Conservation (phyloP, 2,113 vertebrate genomes). For the Nettapus auritus region DNA sequence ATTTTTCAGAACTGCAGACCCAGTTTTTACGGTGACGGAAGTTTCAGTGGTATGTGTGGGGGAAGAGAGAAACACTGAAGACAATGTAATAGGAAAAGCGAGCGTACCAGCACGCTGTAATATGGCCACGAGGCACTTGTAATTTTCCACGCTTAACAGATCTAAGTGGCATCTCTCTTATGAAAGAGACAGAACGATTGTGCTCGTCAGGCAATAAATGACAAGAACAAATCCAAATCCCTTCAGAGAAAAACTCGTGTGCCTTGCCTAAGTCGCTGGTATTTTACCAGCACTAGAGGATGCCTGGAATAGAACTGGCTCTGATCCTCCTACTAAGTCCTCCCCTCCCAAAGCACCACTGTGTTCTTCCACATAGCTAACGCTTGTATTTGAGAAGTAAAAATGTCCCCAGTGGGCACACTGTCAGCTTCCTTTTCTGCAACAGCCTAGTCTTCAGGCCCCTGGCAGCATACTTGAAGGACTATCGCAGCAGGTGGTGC, state of each 20-base stretch:
- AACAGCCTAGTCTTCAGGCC: neutral
- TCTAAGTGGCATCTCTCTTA: neutral
- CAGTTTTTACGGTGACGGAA: neutral
- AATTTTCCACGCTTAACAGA: neutral
- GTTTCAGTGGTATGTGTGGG: neutral
- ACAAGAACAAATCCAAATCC: neutral
- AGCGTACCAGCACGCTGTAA: neutral
- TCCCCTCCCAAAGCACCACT: neutral
- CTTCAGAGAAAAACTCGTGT: neutral
- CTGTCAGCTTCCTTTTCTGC: slow-evolving; percentile 8
- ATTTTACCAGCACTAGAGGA: neutral
- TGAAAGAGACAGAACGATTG: neutral
- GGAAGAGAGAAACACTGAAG: slow-evolving; percentile 5
- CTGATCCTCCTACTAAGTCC: neutral
- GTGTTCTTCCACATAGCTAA: slow-evolving; percentile 1
- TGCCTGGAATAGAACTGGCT: neutral
- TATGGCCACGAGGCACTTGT: neutral
- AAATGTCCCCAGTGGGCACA: slow-evolving; percentile 7
- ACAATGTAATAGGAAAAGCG: neutral
- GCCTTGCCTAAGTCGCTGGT: neutral
- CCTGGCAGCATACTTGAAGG: neutral
- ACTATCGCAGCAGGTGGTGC: neutral
- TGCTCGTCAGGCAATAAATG: neutral
- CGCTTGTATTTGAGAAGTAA: neutral
- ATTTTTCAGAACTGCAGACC: slow-evolving; percentile 52